Evolutionary conservation across 2,113 vertebrate genomes (phyloP), one percentile per base, ranked within the genome.

Genomic region (Phyllostomus discolor): DNA sequence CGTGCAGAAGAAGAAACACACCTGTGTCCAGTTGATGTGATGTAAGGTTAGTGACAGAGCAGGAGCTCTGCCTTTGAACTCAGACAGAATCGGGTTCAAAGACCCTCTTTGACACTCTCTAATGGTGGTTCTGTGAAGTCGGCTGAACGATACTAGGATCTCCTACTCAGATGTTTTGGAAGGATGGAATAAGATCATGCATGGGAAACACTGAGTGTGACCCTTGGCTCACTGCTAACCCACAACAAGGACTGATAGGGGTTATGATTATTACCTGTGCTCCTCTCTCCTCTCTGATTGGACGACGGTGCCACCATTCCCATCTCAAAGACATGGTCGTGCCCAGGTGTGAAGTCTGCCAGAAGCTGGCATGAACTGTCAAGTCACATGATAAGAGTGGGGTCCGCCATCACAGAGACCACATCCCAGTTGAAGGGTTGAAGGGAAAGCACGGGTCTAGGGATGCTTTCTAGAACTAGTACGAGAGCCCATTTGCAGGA

Each of bases 171-270:
- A 20, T 9, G 17, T 72, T 62, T 59, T 20, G 41, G 79, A 59
- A 69, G 52, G 46, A 54, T 75, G 20, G 80, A 70, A 66, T 84
- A 59, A 72, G 78, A 85, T 7, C 73, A 48, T 62, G 1, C 24
- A 0, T 26, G 20, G n/a, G 52, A 76, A 64, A 50, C 28, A 14
- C n/a, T n/a, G 66, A 59, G 11, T 22, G 1, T 12, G 52, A 1
- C 22, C 0, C 38, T 22, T 0, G 1, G 33, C 19, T 46, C 7
- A n/a, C 33, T n/a, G 41, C 20, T 62, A 33, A 33, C 24, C 57
- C 10, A 33, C 10, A 5, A 0, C 41, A 70, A 90, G 35, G 14
- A 31, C 64, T 2, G 24, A n/a, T 4, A 0, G 35, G 4, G 7
- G 7, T 22, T 31, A 14, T 31, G n/a, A 11, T 66, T 43, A 4